Evolutionary conservation across 2,888 invertebrate species (phyloP).

Genomic region (Gandaritis pyraliata): DNA sequence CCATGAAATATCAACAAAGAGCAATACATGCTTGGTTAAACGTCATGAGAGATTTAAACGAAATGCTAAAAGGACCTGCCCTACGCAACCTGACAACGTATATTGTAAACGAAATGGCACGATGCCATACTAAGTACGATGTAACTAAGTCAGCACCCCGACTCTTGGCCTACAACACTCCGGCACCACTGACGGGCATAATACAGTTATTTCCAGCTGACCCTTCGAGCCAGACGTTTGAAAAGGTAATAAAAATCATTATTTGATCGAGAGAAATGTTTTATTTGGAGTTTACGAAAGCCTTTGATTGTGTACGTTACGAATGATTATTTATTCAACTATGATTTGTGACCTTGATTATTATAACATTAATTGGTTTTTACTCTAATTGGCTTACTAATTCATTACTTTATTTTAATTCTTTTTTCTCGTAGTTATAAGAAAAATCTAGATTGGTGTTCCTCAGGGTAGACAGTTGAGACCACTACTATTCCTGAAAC

Average conservation of each 20-base stretch:
- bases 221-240: constrained; percentile 42
- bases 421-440: constrained; percentile 1
- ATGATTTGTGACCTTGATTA: constrained; percentile 11
- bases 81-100: constrained; percentile 81
- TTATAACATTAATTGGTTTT: constrained; percentile 13
- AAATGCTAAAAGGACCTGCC: constrained; percentile 69
- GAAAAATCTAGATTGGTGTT: constrained; percentile 16
- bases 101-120: constrained; percentile 41
- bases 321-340: neutral
- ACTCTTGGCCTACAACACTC: constrained; percentile 82
- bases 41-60: constrained; percentile 81
- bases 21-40: constrained; percentile 81
- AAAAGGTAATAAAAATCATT: constrained; percentile 64
- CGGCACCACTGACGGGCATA: constrained; percentile 81
- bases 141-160: constrained; percentile 74
- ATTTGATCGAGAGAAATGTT: constrained; percentile 38
- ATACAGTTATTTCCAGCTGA: constrained; percentile 81
- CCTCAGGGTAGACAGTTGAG: constrained; percentile 33
- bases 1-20: constrained; percentile 52
- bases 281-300: constrained; percentile 32
- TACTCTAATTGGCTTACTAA: constrained; percentile 21
- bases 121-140: constrained; percentile 41
- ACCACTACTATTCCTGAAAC: constrained; percentile 30
- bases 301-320: constrained; percentile 29
- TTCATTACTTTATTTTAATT: constrained; percentile 1